Evolutionary conservation across 2,797 vertebrate species (phyloP).

Genomic region (Adelosebastes latens): DNA sequence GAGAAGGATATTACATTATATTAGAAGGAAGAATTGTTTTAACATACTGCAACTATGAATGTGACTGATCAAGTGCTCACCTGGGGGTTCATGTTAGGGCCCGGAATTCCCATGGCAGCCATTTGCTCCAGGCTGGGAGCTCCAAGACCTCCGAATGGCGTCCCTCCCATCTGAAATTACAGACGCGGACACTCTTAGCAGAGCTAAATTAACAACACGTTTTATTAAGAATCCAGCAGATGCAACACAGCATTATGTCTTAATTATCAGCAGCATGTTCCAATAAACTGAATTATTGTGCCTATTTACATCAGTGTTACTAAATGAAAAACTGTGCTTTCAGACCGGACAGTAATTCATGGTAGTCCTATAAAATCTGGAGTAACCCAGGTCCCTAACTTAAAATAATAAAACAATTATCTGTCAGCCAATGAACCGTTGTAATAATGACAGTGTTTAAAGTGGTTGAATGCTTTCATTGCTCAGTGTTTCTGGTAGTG

Average conservation of each 20-base stretch:
- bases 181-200: neutral
- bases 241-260: neutral
- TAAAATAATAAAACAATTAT: too few relatives aligned
- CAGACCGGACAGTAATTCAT: neutral
- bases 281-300: neutral
- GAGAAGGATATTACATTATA: accelerated
- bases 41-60: neutral
- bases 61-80: conserved; percentile 64
- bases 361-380: too few relatives aligned
- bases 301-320: neutral
- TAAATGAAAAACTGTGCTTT: too few relatives aligned
- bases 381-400: too few relatives aligned
- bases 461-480: too few relatives aligned
- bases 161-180: conserved; percentile 89
- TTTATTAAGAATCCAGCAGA: neutral
- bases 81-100: conserved; percentile 95
- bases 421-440: too few relatives aligned
- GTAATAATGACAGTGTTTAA: too few relatives aligned
- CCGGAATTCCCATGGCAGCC: conserved; percentile 94
- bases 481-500: too few relatives aligned
- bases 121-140: conserved; percentile 94
- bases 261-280: neutral
- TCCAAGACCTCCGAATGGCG: conserved; percentile 92
- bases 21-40: accelerated
- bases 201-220: too few relatives aligned